Base-by-base conservation (phyloP, 2,113 vertebrate species). In the Aviceda subcristata region DNA sequence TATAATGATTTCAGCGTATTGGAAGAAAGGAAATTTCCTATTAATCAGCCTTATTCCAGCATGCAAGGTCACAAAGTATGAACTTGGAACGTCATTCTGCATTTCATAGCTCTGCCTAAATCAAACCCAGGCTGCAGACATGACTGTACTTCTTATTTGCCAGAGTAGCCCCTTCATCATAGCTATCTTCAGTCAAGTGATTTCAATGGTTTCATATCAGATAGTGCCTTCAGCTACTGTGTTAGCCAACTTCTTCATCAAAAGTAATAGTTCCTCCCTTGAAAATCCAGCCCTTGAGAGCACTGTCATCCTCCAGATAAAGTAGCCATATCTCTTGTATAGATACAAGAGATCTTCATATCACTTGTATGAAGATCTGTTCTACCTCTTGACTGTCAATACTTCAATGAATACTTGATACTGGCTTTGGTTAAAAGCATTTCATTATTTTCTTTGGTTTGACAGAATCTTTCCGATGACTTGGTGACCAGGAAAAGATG, bases 1-100 rank as follows among this genome's bases (percentile, higher is more conserved):
- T 88, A 86, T 94, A 96, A 96, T 93, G 78, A 93, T 94, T 94
- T 94, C 93, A 86, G 50, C 67, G 71, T 91, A 59, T 72, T 88
- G 50, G 67, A 94, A 86, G 34, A 92, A 94, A 95, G 75, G 96
- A 95, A 86, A 84, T 83, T 84, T 96, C 72, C 82, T 80, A 90
- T 94, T 94, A 93, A 97, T 96, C 86, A 97, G 66, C 41, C 43
- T 88, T 92, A 90, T 86, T 90, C 34, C 53, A 83, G 19, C 1
- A 0, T 64, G 48, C 69, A 72, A 83, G 57, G 92, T 94, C 90
- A 80, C 55, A 86, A 93, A 88, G 41, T 71, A 29, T 77, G 92
- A 94, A 82, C 92, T 92, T 91, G 50, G 62, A 83, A 88, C 59
- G 38, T 80, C 57, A 39, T 81, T 84, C 64, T 92, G 53, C 15